Conservation (phyloP, 2,113 vertebrate species). For the Mystacornis crossleyi region DNA sequence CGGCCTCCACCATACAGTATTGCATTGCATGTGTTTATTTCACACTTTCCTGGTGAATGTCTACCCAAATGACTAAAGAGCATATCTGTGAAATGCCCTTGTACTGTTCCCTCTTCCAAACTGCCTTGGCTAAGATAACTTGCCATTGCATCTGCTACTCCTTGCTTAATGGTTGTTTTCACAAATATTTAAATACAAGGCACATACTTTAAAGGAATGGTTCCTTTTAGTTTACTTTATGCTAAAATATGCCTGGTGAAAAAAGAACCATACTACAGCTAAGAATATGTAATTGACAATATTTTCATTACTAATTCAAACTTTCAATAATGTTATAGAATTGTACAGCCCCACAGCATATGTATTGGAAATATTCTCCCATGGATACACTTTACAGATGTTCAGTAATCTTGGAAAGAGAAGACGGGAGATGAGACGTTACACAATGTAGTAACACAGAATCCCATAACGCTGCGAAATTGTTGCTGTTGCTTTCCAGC, state of each 20-base stretch:
- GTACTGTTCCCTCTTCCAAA: background rate
- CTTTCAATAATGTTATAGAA: background rate
- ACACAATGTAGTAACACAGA: background rate
- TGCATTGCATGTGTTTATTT: background rate
- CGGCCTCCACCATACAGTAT: background rate
- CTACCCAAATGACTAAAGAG: background rate
- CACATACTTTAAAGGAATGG: background rate
- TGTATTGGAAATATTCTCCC: background rate
- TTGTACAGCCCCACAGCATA: background rate
- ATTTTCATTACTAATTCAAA: background rate
- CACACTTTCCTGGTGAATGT: background rate
- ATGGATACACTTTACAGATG: background rate
- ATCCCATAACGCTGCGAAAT: background rate
- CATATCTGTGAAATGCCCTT: rapidly evolving
- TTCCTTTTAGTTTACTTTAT: background rate
- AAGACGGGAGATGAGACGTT: background rate
- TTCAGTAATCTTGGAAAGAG: background rate
- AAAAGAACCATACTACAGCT: background rate
- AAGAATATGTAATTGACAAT: background rate
- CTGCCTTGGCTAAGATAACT: background rate
- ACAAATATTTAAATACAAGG: background rate
- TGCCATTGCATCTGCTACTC: background rate
- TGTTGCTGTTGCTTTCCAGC: background rate
- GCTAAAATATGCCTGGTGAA: rapidly evolving
- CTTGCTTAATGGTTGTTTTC: background rate